Conservation (phyloP, 2,113 vertebrate genomes). For the Pelodiscus sinensis region DNA sequence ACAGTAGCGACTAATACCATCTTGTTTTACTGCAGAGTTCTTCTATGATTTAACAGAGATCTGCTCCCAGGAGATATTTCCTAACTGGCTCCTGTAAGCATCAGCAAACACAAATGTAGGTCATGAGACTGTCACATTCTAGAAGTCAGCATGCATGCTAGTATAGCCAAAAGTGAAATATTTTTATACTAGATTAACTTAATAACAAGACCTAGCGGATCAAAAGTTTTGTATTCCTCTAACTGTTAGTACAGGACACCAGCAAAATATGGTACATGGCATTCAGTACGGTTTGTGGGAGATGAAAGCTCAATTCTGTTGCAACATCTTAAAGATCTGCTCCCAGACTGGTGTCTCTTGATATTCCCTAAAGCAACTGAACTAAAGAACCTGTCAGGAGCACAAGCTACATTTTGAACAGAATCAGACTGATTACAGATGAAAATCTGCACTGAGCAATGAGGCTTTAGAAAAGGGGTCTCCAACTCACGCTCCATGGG, state of each 20-base stretch:
- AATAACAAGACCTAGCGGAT: not conserved
- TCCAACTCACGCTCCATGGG: no score
- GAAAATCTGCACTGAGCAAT: not conserved
- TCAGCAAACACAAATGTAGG: constrained; percentile 65
- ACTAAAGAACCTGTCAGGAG: not conserved
- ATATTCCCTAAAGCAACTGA: not conserved
- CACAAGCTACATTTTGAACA: not conserved
- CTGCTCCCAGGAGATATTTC: constrained; percentile 38
- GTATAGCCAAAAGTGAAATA: not conserved
- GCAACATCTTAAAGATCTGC: rapidly evolving
- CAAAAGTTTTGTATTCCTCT: not conserved
- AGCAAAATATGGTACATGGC: not conserved
- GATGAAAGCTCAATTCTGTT: not conserved
- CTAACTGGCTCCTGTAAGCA: constrained; percentile 39
- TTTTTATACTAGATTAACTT: not conserved
- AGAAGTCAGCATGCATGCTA: not conserved
- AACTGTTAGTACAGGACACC: not conserved
- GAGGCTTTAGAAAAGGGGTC: not conserved
- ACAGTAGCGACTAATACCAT: not conserved
- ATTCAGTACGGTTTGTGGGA: not conserved
- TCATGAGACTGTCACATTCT: constrained; percentile 36
- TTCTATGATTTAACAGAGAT: constrained; percentile 17
- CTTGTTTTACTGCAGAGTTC: constrained; percentile 3
- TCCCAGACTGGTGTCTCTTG: not conserved
- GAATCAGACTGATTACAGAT: not conserved